A percentile compares a stretch with the other conserved stretches of the same genome.
These are phyloP conservation scores for Xylophagus ater DNA, from an alignment of 2,888 invertebrate species.

Conservation along the genomic window DNA sequence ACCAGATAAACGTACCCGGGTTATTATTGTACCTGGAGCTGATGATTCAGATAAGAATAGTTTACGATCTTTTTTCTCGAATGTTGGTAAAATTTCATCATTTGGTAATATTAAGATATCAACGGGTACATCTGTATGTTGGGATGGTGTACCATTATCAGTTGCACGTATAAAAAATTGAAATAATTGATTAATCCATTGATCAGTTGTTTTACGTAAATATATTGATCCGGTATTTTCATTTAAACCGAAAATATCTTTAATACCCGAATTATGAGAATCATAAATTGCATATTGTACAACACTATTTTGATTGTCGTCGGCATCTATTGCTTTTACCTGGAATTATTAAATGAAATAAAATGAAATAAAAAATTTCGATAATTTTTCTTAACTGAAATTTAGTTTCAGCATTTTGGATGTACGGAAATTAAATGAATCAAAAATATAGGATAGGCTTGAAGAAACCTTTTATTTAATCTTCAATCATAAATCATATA, in stretches of 20 bases:
- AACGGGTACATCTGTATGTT: constrained; percentile 72
- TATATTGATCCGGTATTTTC: constrained; percentile 61
- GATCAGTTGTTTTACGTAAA: constrained; percentile 49
- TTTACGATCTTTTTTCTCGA: constrained; percentile 61
- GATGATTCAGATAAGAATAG: constrained; percentile 73
- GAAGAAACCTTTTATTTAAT: too few species aligned
- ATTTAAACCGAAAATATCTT: constrained; percentile 64
- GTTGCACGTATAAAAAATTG: constrained; percentile 84
- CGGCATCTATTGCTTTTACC: constrained; percentile 64
- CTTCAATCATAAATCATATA: too few species aligned
- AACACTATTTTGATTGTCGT: constrained; percentile 60
- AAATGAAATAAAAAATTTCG: too few species aligned
- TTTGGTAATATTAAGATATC: constrained; percentile 65
- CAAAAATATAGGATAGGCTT: too few species aligned
- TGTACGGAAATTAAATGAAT: too few species aligned
- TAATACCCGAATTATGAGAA: constrained; percentile 48
- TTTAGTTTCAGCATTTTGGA: too few species aligned
- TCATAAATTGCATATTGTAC: constrained; percentile 71
- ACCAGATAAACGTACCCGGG: constrained; percentile 54
- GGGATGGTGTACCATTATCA: constrained; percentile 64
- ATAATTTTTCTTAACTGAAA: too few species aligned
- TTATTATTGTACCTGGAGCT: constrained; percentile 53
- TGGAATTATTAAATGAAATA: too few species aligned
- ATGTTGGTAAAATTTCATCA: constrained; percentile 58
- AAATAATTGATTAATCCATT: constrained; percentile 57